Conservation (phyloP, 2,888 invertebrate genomes). For the Mythimna loreyi region DNA sequence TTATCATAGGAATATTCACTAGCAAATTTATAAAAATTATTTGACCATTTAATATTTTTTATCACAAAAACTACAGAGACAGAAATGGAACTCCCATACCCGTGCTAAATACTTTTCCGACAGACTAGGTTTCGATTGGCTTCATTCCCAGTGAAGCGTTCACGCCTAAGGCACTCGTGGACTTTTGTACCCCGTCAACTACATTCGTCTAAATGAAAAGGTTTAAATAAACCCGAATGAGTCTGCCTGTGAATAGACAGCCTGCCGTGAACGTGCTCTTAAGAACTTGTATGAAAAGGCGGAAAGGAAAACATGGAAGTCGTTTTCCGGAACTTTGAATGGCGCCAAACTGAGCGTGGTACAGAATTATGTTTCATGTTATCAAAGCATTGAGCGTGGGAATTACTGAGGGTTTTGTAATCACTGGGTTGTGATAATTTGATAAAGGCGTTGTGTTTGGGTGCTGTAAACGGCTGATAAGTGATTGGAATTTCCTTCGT, state of each 20-base stretch:
- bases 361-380: constrained; percentile 47
- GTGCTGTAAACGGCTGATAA: not conserved
- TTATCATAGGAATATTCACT: too few relatives aligned
- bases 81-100: constrained; percentile 21
- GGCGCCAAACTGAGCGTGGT: constrained; percentile 54
- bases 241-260: constrained; percentile 65
- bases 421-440: constrained; percentile 12
- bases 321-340: constrained; percentile 50
- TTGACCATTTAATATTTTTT: not conserved
- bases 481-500: not conserved
- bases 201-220: constrained; percentile 67
- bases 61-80: constrained; percentile 29
- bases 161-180: constrained; percentile 45
- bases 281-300: constrained; percentile 55
- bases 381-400: constrained; percentile 37
- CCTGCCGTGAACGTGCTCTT: constrained; percentile 60
- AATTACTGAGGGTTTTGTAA: constrained; percentile 26
- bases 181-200: constrained; percentile 59
- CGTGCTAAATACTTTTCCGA: constrained; percentile 70
- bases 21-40: too few relatives aligned
- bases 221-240: constrained; percentile 67
- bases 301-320: constrained; percentile 45
- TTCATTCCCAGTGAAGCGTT: constrained; percentile 68
- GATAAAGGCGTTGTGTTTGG: constrained; percentile 4
- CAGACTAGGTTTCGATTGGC: constrained; percentile 76